Percentiles rank a stretch among this genome's conserved stretches.
Conservation (phyloP, 2,888 invertebrate genomes). For the Lasioglossum malachurum region DNA sequence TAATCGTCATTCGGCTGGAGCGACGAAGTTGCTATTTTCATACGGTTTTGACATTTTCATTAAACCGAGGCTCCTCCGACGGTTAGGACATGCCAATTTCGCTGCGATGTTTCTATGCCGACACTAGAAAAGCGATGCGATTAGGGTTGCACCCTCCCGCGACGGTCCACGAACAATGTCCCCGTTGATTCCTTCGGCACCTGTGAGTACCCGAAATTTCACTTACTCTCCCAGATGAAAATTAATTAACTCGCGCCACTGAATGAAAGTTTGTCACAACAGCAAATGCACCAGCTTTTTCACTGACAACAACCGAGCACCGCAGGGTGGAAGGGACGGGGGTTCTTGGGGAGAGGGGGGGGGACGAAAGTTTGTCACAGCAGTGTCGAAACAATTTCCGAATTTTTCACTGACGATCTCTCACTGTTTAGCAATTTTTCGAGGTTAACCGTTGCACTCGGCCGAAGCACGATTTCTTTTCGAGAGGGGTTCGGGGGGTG, state of each 20-base stretch:
- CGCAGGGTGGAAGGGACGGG: neutral
- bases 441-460: conserved; percentile 4
- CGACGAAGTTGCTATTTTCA: neutral
- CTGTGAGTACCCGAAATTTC: neutral
- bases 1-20: neutral
- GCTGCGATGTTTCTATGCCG: neutral
- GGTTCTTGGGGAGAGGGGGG: neutral
- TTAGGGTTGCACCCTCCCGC: neutral
- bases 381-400: neutral
- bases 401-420: neutral
- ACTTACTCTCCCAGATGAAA: neutral
- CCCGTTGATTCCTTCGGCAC: neutral
- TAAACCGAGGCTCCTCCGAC: neutral
- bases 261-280: neutral
- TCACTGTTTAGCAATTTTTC: neutral
- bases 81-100: too few species aligned
- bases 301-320: neutral
- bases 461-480: conserved; percentile 26
- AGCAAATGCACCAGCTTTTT: neutral
- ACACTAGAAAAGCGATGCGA: neutral
- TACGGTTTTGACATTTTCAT: neutral
- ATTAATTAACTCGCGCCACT: neutral
- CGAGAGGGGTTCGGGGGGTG: neutral
- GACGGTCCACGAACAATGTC: neutral
- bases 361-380: neutral